phyloP scores from a whole-genome alignment of 1,140 invertebrate genomes.

The Cyclina sinensis region DNA sequence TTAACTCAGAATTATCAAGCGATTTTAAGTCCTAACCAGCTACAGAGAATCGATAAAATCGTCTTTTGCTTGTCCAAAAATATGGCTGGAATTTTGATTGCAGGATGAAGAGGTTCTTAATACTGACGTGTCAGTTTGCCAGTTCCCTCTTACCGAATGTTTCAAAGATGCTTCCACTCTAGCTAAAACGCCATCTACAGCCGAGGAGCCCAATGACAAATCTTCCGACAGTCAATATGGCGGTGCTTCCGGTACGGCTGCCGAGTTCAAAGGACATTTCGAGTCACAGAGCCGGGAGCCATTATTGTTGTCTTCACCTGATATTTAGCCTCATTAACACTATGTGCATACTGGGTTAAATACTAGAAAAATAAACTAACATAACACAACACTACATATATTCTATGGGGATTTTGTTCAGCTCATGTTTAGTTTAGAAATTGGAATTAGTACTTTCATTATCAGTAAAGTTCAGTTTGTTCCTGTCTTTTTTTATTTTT shows the following conservation, averaged over 20 bases:
- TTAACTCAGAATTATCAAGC: too few relatives aligned
- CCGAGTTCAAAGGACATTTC: slow-evolving; percentile 42
- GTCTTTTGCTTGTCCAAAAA: too few relatives aligned
- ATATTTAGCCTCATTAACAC: neutral
- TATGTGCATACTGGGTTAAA: too few relatives aligned
- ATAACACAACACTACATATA: too few relatives aligned
- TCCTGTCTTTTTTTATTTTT: too few relatives aligned
- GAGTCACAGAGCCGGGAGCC: slow-evolving; percentile 61
- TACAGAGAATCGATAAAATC: too few relatives aligned
- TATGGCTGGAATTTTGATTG: neutral
- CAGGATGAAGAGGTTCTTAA: slow-evolving; percentile 56
- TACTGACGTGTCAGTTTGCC: slow-evolving; percentile 17
- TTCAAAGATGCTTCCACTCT: slow-evolving; percentile 63
- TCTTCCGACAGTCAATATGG: neutral
- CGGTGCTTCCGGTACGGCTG: neutral
- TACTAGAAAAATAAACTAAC: too few relatives aligned
- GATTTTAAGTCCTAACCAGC: too few relatives aligned
- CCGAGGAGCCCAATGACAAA: neutral
- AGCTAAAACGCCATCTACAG: neutral
- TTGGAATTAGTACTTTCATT: too few relatives aligned
- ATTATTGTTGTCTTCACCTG: slow-evolving; percentile 34
- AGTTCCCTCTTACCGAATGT: slow-evolving; percentile 41
- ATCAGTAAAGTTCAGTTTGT: too few relatives aligned
- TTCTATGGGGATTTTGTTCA: too few relatives aligned
- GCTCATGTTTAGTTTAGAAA: too few relatives aligned